Conservation (phyloP, 2,888 invertebrate species). For the Epistrophe grossulariae region DNA sequence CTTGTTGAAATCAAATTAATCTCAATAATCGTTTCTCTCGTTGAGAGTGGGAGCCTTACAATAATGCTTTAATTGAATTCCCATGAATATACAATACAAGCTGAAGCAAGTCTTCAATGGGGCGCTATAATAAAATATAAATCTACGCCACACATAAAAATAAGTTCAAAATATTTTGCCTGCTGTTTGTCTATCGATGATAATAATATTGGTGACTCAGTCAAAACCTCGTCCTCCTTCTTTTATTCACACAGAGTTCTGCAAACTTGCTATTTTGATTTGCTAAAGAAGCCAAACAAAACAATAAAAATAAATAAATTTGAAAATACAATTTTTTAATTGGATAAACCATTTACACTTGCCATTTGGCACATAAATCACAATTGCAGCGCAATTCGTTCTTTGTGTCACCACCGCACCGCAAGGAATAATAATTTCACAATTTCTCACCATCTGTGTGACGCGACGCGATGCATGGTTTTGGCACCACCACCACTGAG, state of each 20-base stretch:
- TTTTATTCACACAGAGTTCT: not conserved
- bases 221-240: conserved; percentile 16
- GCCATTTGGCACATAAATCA: conserved; percentile 74
- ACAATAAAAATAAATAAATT: conserved; percentile 6
- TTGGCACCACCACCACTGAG: conserved; percentile 13
- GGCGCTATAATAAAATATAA: not conserved
- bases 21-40: conserved; percentile 65
- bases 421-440: conserved; percentile 75
- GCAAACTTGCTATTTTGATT: conserved; percentile 3
- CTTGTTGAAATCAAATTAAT: conserved; percentile 74
- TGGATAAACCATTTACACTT: conserved; percentile 76
- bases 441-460: conserved; percentile 75
- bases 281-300: not conserved
- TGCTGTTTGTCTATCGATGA: conserved; percentile 26
- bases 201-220: conserved; percentile 51
- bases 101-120: conserved; percentile 22
- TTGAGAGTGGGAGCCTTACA: conserved; percentile 64
- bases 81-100: conserved; percentile 48
- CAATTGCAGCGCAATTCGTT: conserved; percentile 75
- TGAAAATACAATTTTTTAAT: conserved; percentile 70
- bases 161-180: conserved; percentile 40
- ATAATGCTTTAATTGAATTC: conserved; percentile 69
- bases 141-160: conserved; percentile 25
- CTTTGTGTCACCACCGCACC: conserved; percentile 64
- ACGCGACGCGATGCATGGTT: conserved; percentile 34